Percentiles rank a stretch among this genome's conserved stretches.
Evolutionary conservation across 2,113 vertebrate genomes (phyloP).

Genomic region (Petromus typicus): DNA sequence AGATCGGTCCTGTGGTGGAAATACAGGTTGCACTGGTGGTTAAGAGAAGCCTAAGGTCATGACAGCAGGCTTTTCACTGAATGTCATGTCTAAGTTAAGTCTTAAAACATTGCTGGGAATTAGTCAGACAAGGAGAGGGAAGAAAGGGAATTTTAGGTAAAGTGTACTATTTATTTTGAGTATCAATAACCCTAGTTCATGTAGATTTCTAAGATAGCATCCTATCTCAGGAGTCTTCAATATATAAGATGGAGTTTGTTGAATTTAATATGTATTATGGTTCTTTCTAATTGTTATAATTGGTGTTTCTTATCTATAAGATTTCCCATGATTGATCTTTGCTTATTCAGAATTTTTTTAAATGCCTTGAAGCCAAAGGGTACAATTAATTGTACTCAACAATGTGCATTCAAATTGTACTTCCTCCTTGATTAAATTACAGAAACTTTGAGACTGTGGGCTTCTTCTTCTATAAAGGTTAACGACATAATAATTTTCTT

Average conservation of each 20-base stretch:
- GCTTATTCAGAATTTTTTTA: not conserved
- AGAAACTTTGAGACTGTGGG: not conserved
- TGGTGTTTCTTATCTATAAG: not conserved
- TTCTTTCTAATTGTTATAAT: not conserved
- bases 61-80: not conserved
- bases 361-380: not conserved
- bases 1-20: not conserved
- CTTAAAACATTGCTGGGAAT: not conserved
- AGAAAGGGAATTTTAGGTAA: not conserved
- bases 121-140: not conserved
- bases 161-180: not conserved
- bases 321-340: not conserved
- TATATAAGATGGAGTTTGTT: not conserved
- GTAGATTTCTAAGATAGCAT: not conserved
- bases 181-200: not conserved
- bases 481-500: not conserved
- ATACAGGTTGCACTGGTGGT: not conserved
- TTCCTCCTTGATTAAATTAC: constrained; percentile 21
- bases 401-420: not conserved
- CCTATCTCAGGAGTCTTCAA: not conserved
- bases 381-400: not conserved
- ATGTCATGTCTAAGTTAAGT: not conserved
- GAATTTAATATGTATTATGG: not conserved
- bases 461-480: not conserved
- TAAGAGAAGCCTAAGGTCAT: not conserved